Conservation (phyloP, 2,113 vertebrate genomes). For the Ploceus nigricollis region DNA sequence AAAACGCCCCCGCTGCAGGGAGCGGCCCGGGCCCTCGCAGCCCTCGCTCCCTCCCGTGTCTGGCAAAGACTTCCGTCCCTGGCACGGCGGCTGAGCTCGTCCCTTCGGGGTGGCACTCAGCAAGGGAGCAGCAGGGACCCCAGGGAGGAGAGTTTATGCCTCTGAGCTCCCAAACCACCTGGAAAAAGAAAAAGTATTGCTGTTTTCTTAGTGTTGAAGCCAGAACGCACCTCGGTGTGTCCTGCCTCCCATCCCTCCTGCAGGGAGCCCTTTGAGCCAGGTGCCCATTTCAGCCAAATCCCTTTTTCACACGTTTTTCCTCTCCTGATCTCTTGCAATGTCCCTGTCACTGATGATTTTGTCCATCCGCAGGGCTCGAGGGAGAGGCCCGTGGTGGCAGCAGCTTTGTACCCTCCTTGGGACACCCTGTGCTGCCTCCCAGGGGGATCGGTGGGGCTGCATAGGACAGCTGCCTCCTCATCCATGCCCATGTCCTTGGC, state of each 20-base stretch:
- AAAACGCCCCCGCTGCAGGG: rapidly evolving
- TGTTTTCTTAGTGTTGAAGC: rapidly evolving
- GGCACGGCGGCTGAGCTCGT: rapidly evolving
- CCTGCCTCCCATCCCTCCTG: not conserved
- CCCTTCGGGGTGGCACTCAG: not conserved
- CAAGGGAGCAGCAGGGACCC: not conserved
- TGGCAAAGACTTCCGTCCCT: rapidly evolving
- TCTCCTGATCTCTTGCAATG: not conserved
- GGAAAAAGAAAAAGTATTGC: not conserved
- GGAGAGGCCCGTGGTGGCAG: not conserved
- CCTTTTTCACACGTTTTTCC: not conserved
- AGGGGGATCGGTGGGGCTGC: not conserved
- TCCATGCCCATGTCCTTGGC: rapidly evolving
- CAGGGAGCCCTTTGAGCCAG: rapidly evolving
- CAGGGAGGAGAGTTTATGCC: not conserved
- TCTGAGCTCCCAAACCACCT: not conserved
- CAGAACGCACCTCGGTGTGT: rapidly evolving
- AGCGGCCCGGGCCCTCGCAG: rapidly evolving
- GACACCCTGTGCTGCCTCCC: not conserved
- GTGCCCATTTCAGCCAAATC: not conserved
- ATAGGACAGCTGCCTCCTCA: not conserved
- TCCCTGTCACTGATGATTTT: rapidly evolving
- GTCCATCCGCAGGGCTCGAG: rapidly evolving
- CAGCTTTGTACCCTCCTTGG: not conserved
- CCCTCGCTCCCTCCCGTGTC: not conserved